phyloP scores from a whole-genome alignment of 92 coral and sea anemone genomes.

The Hydrozoanthus gracilis region DNA sequence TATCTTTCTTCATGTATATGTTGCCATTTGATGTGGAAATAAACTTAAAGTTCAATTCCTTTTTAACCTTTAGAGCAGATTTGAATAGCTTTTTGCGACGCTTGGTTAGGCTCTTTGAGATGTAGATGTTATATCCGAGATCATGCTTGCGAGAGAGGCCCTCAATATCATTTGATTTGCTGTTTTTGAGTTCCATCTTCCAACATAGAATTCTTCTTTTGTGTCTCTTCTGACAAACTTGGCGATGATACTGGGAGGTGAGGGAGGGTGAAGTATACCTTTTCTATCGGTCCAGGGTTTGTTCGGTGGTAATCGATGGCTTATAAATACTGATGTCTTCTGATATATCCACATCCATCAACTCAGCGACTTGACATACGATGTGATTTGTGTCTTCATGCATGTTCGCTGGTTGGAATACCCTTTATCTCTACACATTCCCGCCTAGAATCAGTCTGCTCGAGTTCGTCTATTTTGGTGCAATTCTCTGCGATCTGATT shows the following conservation, averaged over 20 bases:
- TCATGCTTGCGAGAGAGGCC: constrained; percentile 2
- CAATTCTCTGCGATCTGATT: not conserved
- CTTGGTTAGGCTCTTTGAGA: constrained; percentile 3
- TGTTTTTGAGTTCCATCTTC: constrained; percentile 8
- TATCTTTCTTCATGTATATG: constrained; percentile 17
- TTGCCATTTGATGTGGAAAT: constrained; percentile 10
- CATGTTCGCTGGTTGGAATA: constrained; percentile 6
- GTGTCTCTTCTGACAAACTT: constrained; percentile 19
- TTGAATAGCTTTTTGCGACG: constrained; percentile 14
- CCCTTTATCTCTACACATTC: not conserved
- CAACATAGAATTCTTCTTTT: constrained; percentile 10
- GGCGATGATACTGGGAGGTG: not conserved
- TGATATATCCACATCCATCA: constrained; percentile 5
- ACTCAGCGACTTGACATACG: constrained; percentile 6
- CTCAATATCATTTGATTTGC: constrained; percentile 6
- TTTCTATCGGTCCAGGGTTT: constrained; percentile 10
- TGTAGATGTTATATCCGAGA: constrained; percentile 3
- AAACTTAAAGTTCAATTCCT: not conserved
- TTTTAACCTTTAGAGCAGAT: constrained; percentile 9
- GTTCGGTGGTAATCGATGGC: constrained; percentile 5
- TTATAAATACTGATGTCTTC: constrained; percentile 15
- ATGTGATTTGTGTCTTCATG: constrained; percentile 6
- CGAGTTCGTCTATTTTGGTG: constrained; percentile 2
- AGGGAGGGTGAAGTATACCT: not conserved
- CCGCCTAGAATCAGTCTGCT: constrained; percentile 13